These are phyloP conservation scores for Chorisops tibialis DNA, from an alignment of 2,888 invertebrate species.

Conservation along the genomic window DNA sequence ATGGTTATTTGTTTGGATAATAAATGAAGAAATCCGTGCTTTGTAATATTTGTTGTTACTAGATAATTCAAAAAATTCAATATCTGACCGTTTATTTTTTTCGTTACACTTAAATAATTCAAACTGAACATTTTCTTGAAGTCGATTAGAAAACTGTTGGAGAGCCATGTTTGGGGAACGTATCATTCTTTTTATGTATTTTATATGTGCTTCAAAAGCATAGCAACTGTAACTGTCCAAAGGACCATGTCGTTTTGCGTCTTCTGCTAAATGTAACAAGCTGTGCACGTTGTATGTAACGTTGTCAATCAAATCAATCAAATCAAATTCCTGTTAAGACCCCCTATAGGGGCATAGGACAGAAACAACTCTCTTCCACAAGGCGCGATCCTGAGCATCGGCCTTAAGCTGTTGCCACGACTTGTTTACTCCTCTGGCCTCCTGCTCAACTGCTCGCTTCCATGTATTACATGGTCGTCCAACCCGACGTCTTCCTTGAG, in stretches of 20 bases:
- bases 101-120: neutral
- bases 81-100: neutral
- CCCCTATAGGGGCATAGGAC: too few relatives aligned
- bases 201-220: conserved; percentile 32
- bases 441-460: too few relatives aligned
- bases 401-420: too few relatives aligned
- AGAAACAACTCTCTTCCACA: too few relatives aligned
- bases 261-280: conserved; percentile 28
- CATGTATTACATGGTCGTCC: too few relatives aligned
- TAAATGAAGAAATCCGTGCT: neutral
- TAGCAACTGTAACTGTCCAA: conserved; percentile 32
- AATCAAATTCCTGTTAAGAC: too few relatives aligned
- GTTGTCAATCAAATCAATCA: too few relatives aligned
- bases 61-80: neutral
- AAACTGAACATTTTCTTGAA: neutral
- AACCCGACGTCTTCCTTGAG: too few relatives aligned
- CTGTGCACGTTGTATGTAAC: conserved; percentile 30
- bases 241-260: conserved; percentile 31
- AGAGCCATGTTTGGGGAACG: conserved; percentile 47
- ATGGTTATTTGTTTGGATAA: neutral
- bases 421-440: too few relatives aligned
- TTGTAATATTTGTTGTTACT: neutral
- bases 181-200: conserved; percentile 37
- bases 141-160: conserved; percentile 26
- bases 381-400: too few relatives aligned